Conservation (phyloP, 1,140 invertebrate genomes). For the Neodiprion virginianus region DNA sequence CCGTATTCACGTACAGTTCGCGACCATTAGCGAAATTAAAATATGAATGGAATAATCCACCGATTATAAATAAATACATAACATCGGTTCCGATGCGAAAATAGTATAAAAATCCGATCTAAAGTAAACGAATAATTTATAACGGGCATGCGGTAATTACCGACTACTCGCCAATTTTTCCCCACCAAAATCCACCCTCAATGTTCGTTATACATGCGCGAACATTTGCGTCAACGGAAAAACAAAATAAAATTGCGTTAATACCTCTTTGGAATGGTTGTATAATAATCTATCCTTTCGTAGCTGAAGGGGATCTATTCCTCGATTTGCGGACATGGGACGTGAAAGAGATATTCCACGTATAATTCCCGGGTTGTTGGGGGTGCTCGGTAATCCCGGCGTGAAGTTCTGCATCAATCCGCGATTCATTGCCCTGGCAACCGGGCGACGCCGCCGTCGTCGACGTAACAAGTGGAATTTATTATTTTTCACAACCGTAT, state of each 20-base stretch:
- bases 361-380: no score
- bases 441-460: neutral
- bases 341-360: no score
- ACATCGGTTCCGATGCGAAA: neutral
- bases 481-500: neutral
- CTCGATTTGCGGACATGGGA: no score
- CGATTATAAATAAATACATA: no score
- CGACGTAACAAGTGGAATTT: constrained; percentile 2
- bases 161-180: neutral
- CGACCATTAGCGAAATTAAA: constrained; percentile 10
- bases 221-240: neutral
- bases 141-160: neutral
- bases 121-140: neutral
- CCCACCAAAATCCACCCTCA: neutral
- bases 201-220: neutral
- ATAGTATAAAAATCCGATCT: neutral
- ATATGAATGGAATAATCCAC: neutral
- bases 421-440: constrained; percentile 2
- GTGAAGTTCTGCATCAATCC: neutral
- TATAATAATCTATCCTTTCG: no score
- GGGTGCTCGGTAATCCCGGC: neutral
- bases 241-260: no score
- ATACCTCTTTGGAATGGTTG: no score
- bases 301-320: no score
- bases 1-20: neutral